These are phyloP conservation scores for Brachylomia viminalis DNA, from an alignment of 2,888 invertebrate species.

Conservation along the genomic window DNA sequence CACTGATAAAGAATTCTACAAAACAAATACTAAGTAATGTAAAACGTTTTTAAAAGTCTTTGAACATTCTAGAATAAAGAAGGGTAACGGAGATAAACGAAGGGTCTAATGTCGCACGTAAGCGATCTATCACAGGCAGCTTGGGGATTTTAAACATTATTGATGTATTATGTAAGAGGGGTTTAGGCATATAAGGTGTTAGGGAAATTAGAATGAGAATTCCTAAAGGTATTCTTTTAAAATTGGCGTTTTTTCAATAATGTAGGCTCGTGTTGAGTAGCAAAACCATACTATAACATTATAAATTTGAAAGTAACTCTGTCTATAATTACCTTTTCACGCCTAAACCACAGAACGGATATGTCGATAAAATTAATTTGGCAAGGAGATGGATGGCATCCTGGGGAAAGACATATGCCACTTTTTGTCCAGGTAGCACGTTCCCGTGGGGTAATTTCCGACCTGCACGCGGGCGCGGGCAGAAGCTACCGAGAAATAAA, in stretches of 20 bases:
- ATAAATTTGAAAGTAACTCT: too few relatives aligned
- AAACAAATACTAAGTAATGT: constrained; percentile 35
- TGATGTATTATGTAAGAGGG: constrained; percentile 49
- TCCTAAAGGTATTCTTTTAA: neutral
- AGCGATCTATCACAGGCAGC: constrained; percentile 50
- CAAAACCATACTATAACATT: too few relatives aligned
- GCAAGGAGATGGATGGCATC: too few relatives aligned
- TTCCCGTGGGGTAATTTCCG: too few relatives aligned
- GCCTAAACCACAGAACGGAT: too few relatives aligned
- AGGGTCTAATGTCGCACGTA: constrained; percentile 49
- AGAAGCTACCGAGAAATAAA: too few relatives aligned
- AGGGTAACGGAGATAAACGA: constrained; percentile 55
- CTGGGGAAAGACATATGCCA: too few relatives aligned
- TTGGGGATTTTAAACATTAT: constrained; percentile 51
- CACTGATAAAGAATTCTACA: constrained; percentile 10
- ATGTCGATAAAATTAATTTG: too few relatives aligned
- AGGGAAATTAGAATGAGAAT: constrained; percentile 10
- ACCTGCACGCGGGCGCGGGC: too few relatives aligned
- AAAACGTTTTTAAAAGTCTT: constrained; percentile 41
- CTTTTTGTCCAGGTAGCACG: too few relatives aligned
- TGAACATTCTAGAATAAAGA: constrained; percentile 33
- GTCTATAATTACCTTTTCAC: too few relatives aligned
- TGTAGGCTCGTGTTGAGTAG: neutral
- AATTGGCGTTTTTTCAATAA: neutral
- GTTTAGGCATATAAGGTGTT: too few relatives aligned